A percentile compares a stretch with the other conserved stretches of the same genome.
phyloP scores from a whole-genome alignment of 2,797 vertebrate species.

The Steatocranus sp. region DNA sequence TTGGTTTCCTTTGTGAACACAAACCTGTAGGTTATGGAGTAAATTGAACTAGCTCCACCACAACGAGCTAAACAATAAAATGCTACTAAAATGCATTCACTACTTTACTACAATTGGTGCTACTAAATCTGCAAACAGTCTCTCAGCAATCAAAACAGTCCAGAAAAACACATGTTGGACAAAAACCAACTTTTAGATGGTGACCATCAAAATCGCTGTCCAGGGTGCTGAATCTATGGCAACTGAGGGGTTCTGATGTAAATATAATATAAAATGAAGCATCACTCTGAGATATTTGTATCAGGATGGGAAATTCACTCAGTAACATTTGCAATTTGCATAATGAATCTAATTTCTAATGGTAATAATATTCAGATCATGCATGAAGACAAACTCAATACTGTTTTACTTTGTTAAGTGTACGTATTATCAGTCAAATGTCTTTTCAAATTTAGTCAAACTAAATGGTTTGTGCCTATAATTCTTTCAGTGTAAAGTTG shows the following conservation, averaged over 20 bases:
- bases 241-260: background rate
- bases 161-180: background rate
- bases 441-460: background rate
- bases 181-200: background rate
- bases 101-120: background rate
- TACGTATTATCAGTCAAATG: background rate
- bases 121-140: background rate
- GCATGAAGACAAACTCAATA: background rate
- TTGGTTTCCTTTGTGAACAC: background rate
- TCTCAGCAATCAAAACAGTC: background rate
- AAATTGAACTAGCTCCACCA: background rate
- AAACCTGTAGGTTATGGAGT: background rate
- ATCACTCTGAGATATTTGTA: background rate
- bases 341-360: fast-evolving
- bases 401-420: background rate
- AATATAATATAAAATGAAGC: background rate
- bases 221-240: conserved; percentile 11
- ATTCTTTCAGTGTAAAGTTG: background rate
- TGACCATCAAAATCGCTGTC: background rate
- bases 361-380: background rate
- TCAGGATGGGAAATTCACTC: fast-evolving
- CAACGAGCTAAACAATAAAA: background rate
- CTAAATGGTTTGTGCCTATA: background rate
- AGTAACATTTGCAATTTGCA: background rate
- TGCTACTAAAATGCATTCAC: background rate